These are phyloP conservation scores for Cantharis lateralis DNA, from an alignment of 2,888 invertebrate species.

Conservation along the genomic window DNA sequence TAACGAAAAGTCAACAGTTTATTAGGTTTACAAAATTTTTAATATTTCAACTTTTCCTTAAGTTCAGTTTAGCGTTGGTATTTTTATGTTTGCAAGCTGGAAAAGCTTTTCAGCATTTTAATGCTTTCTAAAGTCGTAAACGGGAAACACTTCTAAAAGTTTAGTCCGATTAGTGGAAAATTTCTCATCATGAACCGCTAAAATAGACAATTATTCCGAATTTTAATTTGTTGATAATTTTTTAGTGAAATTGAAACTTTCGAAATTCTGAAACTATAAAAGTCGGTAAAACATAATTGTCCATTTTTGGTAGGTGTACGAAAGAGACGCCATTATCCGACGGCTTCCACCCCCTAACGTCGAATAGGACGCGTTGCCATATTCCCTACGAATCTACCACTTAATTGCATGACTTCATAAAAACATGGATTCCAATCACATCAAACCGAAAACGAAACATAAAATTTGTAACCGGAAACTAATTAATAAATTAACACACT, in stretches of 20 bases:
- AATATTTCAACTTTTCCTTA: neutral
- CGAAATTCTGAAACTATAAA: too few relatives aligned
- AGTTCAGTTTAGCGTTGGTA: neutral
- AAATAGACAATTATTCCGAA: too few relatives aligned
- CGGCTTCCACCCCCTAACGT: slow-evolving; percentile 5
- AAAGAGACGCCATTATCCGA: slow-evolving; percentile 13
- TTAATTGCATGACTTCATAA: neutral
- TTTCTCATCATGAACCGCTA: neutral
- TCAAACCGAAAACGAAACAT: neutral
- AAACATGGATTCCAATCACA: slow-evolving; percentile 6
- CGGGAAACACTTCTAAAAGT: neutral
- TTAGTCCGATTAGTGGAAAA: neutral
- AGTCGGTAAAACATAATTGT: neutral
- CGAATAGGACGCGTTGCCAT: slow-evolving; percentile 3
- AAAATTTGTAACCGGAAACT: neutral
- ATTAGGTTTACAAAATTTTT: too few relatives aligned
- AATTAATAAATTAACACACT: neutral
- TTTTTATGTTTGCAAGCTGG: neutral
- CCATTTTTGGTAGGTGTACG: neutral
- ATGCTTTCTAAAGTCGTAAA: neutral
- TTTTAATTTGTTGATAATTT: too few relatives aligned
- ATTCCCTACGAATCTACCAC: neutral
- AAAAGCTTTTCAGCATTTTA: neutral
- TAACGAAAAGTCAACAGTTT: too few relatives aligned
- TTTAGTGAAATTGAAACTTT: too few relatives aligned